Conservation (phyloP, 2,888 invertebrate genomes). For the Cenopis cana region DNA sequence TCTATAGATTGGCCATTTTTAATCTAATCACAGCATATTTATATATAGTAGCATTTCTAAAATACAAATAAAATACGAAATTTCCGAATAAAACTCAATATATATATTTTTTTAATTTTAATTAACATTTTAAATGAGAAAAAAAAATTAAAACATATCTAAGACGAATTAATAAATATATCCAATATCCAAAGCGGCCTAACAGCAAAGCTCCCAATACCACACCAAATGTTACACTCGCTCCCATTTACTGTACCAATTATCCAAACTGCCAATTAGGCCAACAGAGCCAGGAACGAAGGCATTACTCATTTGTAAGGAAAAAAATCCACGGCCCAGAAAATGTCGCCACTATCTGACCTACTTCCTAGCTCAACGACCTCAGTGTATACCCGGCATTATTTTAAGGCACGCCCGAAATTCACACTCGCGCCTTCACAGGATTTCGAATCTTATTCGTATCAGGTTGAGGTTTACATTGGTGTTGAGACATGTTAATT, state of each 20-base stretch:
- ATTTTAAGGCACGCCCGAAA: slow-evolving; percentile 74
- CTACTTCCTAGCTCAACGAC: slow-evolving; percentile 75
- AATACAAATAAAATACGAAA: too few relatives aligned
- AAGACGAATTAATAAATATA: background rate
- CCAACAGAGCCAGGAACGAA: slow-evolving; percentile 46
- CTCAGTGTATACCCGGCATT: slow-evolving; percentile 61
- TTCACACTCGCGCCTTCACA: slow-evolving; percentile 48
- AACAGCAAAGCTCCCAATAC: slow-evolving; percentile 9
- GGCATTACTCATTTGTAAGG: slow-evolving; percentile 64
- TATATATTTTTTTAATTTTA: too few relatives aligned
- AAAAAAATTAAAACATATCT: background rate
- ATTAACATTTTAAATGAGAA: too few relatives aligned
- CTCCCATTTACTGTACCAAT: slow-evolving; percentile 21
- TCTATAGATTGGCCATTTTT: too few relatives aligned
- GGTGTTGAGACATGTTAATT: slow-evolving; percentile 58
- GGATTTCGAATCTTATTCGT: slow-evolving; percentile 56
- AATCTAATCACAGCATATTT: too few relatives aligned
- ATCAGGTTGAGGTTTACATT: slow-evolving; percentile 55
- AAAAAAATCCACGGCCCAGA: slow-evolving; percentile 74
- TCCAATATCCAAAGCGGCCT: too few relatives aligned
- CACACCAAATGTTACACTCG: slow-evolving; percentile 1
- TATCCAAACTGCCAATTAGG: slow-evolving; percentile 39
- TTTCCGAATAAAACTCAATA: too few relatives aligned
- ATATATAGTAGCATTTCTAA: too few relatives aligned
- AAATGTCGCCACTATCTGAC: slow-evolving; percentile 75